A percentile compares a stretch with the other conserved stretches of the same genome.
Evolutionary conservation across 2,797 vertebrate genomes (phyloP).

Genomic region (Sternotherus odoratus): DNA sequence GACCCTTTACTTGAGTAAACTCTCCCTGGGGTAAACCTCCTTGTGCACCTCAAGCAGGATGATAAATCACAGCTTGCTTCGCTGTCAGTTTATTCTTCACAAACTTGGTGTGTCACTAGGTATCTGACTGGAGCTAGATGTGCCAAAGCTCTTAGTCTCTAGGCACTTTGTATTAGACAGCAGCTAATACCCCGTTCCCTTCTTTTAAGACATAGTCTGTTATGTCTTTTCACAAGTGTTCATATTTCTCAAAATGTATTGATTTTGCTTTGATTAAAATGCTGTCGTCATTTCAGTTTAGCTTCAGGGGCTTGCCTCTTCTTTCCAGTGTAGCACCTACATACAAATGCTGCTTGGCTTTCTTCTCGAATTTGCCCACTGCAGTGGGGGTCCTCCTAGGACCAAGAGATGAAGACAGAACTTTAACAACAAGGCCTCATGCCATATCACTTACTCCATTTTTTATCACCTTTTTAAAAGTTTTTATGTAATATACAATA

Average conservation of each 20-base stretch:
- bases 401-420: neutral
- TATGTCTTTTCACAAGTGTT: neutral
- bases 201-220: neutral
- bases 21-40: neutral
- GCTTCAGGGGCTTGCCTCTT: neutral
- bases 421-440: neutral
- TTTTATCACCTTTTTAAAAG: neutral
- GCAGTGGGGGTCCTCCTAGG: neutral
- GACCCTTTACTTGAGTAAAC: neutral
- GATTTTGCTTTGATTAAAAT: neutral
- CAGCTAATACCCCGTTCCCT: neutral
- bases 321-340: neutral
- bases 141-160: neutral
- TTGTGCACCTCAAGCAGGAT: neutral
- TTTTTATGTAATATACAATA: neutral
- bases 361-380: neutral
- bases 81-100: neutral
- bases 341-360: neutral
- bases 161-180: neutral
- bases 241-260: neutral
- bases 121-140: constrained; percentile 14
- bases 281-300: neutral
- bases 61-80: neutral
- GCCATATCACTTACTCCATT: neutral
- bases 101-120: neutral